These are phyloP conservation scores for Cyanoramphus novaezelandiae DNA, from an alignment of 2,113 vertebrate genomes.

Conservation along the genomic window DNA sequence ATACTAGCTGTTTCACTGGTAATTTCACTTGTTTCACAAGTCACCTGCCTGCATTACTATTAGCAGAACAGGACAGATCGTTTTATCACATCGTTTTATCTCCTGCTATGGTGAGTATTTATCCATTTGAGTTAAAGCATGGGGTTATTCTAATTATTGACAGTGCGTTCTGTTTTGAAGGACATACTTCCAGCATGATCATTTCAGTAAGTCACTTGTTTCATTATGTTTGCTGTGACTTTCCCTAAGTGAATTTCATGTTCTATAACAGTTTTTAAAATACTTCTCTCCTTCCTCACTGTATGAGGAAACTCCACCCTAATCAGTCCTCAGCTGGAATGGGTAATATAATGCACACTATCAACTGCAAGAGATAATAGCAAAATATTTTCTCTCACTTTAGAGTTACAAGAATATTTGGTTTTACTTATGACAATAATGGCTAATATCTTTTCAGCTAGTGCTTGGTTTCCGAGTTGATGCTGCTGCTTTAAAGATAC, in stretches of 20 bases:
- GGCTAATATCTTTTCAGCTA: neutral
- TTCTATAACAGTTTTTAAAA: neutral
- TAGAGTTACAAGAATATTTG: neutral
- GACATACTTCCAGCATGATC: neutral
- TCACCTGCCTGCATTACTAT: neutral
- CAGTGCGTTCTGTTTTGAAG: neutral
- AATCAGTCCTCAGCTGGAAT: neutral
- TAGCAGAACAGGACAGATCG: neutral
- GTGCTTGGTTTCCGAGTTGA: neutral
- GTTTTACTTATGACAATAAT: conserved; percentile 14
- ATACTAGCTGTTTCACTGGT: neutral
- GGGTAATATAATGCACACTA: neutral
- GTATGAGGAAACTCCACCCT: conserved; percentile 17
- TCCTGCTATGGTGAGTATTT: neutral
- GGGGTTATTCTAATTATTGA: neutral
- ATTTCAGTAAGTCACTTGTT: neutral
- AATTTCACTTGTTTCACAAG: neutral
- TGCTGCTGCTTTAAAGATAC: neutral
- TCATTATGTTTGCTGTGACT: neutral
- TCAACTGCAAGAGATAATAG: conserved; percentile 10
- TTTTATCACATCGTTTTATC: neutral
- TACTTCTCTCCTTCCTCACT: neutral
- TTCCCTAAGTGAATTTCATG: neutral
- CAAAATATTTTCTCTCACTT: neutral
- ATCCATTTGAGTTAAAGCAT: neutral